Conservation (phyloP, 2,888 invertebrate species). For the Tachystola acroxantha region DNA sequence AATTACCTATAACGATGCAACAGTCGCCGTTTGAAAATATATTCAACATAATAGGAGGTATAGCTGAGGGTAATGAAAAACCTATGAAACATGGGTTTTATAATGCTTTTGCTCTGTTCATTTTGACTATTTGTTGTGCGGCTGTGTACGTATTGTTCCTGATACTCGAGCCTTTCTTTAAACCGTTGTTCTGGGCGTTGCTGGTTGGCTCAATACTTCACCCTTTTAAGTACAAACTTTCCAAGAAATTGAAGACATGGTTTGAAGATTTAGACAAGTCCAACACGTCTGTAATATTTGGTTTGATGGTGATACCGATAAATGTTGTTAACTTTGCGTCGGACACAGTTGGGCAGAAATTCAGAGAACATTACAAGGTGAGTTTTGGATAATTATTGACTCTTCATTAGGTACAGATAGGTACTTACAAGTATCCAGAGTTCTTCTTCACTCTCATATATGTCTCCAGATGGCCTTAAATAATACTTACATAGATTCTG, state of each 20-base stretch:
- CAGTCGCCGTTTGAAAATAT: conserved; percentile 83
- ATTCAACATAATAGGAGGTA: conserved; percentile 81
- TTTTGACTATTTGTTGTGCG: conserved; percentile 82
- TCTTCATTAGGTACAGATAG: too few relatives aligned
- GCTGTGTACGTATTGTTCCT: conserved; percentile 89
- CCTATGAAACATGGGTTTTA: conserved; percentile 95
- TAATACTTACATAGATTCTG: too few relatives aligned
- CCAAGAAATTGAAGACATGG: conserved; percentile 88
- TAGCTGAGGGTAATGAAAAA: conserved; percentile 89
- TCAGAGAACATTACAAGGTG: conserved; percentile 81
- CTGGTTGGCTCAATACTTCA: conserved; percentile 98
- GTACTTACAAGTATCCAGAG: too few relatives aligned
- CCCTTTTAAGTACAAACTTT: conserved; percentile 92
- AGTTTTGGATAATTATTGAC: too few relatives aligned
- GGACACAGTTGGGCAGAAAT: conserved; percentile 84
- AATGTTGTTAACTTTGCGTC: conserved; percentile 86
- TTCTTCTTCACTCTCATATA: too few relatives aligned
- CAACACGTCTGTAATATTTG: conserved; percentile 80
- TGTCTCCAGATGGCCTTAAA: too few relatives aligned
- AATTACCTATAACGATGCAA: conserved; percentile 42
- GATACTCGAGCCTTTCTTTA: conserved; percentile 93
- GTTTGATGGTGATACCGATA: conserved; percentile 82
- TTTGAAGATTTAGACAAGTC: conserved; percentile 83
- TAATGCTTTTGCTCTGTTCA: conserved; percentile 89
- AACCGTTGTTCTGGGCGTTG: conserved; percentile 96